A percentile compares a stretch with the other conserved stretches of the same genome.
Evolutionary conservation across 2,113 vertebrate species (phyloP).

Genomic region (Fregata magnificens): DNA sequence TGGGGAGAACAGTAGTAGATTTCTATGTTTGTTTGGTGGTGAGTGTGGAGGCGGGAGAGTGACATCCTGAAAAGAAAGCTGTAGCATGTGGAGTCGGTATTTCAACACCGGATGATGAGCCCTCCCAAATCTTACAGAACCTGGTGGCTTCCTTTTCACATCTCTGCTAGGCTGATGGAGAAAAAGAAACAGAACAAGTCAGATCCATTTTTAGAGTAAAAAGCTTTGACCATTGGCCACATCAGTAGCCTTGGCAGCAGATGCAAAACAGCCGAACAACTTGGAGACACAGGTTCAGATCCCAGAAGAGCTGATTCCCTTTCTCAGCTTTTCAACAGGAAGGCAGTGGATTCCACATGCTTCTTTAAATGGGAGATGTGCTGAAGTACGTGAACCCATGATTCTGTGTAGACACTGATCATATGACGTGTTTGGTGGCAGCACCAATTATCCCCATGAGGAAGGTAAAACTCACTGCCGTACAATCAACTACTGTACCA

Average conservation of each 20-base stretch:
- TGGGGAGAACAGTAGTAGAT: constrained; percentile 84
- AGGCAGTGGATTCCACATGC: neutral
- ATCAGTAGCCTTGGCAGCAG: neutral
- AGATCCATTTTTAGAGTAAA: neutral
- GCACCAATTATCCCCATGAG: neutral
- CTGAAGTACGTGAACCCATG: neutral
- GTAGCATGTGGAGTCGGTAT: constrained; percentile 57
- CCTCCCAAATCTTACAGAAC: constrained; percentile 30
- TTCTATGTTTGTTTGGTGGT: constrained; percentile 85
- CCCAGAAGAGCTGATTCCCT: neutral
- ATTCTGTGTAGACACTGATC: neutral
- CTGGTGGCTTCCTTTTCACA: constrained; percentile 27
- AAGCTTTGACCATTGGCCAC: neutral
- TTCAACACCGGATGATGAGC: constrained; percentile 61
- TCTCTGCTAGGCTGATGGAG: neutral
- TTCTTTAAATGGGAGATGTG: neutral
- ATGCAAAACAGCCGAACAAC: neutral
- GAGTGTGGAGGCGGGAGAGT: constrained; percentile 81
- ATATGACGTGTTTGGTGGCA: accelerated
- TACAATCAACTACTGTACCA: neutral
- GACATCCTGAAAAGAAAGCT: constrained; percentile 76
- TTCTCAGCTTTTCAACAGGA: neutral
- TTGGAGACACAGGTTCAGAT: neutral
- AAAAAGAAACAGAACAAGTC: neutral
- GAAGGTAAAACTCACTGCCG: neutral